Conservation (phyloP, 1,140 invertebrate genomes). For the Tribolium madens region DNA sequence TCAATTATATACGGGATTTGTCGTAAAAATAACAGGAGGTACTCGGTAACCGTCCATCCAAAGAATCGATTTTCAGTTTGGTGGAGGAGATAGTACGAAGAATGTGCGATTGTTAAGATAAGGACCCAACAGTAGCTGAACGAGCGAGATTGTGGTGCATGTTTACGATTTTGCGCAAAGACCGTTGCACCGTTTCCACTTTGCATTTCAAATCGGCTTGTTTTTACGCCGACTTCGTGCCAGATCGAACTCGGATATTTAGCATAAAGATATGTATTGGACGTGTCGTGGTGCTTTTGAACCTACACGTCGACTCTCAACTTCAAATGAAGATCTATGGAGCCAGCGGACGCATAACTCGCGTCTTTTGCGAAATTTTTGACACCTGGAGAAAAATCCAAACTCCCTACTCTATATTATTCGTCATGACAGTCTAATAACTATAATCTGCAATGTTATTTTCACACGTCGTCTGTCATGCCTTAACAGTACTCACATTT, state of each 20-base stretch:
- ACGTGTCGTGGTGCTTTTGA: slow-evolving; percentile 55
- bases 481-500: slow-evolving; percentile 27
- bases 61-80: slow-evolving; percentile 45
- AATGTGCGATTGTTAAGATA: slow-evolving; percentile 60
- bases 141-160: slow-evolving; percentile 52
- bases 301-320: slow-evolving; percentile 52
- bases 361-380: not conserved
- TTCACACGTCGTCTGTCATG: slow-evolving; percentile 41
- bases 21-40: slow-evolving; percentile 28
- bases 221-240: slow-evolving; percentile 62
- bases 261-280: slow-evolving; percentile 63
- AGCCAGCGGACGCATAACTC: not conserved
- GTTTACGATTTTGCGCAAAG: slow-evolving; percentile 58
- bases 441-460: slow-evolving; percentile 41
- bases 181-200: slow-evolving; percentile 56
- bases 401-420: slow-evolving; percentile 3
- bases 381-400: not conserved
- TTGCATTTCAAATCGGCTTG: slow-evolving; percentile 63
- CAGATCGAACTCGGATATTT: slow-evolving; percentile 61
- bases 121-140: slow-evolving; percentile 55
- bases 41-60: slow-evolving; percentile 23
- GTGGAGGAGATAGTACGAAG: slow-evolving; percentile 45
- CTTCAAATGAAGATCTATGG: slow-evolving; percentile 60
- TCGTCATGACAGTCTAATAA: slow-evolving; percentile 36
- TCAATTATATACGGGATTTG: slow-evolving; percentile 35